Base-by-base conservation (phyloP, 2,888 invertebrate species). In the Drosophila leonis region DNA sequence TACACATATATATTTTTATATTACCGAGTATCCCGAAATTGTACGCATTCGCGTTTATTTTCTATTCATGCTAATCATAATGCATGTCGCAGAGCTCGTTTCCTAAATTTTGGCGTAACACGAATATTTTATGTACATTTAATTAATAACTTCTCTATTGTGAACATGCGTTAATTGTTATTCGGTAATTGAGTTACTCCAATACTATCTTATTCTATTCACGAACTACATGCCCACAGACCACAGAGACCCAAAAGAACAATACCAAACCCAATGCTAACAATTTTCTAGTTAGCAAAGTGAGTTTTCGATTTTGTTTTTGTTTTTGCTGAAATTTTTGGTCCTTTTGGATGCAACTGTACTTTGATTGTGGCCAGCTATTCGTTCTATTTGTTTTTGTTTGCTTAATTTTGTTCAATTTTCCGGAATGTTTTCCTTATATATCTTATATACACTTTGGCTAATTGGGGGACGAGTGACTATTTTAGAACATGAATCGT, bases 41-140 rank as follows among this genome's bases (percentile, higher is more conserved):
- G 20, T 33, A 31, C n/a, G 10, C 20, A 33, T 54, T 55, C 44
- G 61, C 63, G 20, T 33, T 64, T 70, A 72, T 37, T 52, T 55
- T 48, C 66, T 73, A 78, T 73, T 70, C 35, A 39, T 29, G 24
- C 54, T 39, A 54, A 18, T n/a, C 54, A 65, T 54, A 72, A 51
- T 64, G 69, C 64, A 70, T 65, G 70, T 55, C 18, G 49, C 37
- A 13, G 64, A 72, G 55, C 51, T 67, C 65, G 18, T 57, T 76
- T 52, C 44, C 57, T 78, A 74, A 49, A 52, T 61, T 71, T 55
- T 57, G 67, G 54, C 65, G 49, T 65, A 70, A 73, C 67, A 67
- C 59, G 65, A 65, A 59, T 78, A 75, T 60, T 64, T 69, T 88
- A 83, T 75, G 42, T 84, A 84, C 83, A 88, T 57, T 69, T 67